Evolutionary conservation across 2,113 vertebrate genomes (phyloP).

Genomic region (Pelusios castaneus): DNA sequence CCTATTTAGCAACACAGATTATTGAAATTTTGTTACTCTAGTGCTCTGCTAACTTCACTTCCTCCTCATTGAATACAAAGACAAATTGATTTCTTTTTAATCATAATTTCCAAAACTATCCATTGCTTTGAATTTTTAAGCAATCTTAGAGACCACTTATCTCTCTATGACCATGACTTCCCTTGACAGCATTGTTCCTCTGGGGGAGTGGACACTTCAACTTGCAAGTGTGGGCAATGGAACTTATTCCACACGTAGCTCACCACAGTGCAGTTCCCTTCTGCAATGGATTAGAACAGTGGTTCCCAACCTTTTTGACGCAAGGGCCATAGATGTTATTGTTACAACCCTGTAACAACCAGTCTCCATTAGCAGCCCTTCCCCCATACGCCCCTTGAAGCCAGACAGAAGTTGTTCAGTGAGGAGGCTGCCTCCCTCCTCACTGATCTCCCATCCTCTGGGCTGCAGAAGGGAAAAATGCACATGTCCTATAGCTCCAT

Average conservation of each 20-base stretch:
- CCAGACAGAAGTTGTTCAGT: too few species aligned
- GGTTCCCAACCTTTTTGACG: too few species aligned
- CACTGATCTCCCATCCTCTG: too few species aligned
- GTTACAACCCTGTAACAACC: too few species aligned
- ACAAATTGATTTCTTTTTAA: neutral
- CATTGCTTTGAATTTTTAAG: slow-evolving; percentile 25
- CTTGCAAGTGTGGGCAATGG: neutral
- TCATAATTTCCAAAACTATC: slow-evolving; percentile 23
- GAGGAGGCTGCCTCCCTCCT: too few species aligned
- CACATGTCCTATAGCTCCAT: too few species aligned
- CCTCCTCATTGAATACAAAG: neutral
- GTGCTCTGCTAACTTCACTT: neutral
- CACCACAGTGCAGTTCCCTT: slow-evolving; percentile 9
- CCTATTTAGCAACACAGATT: neutral
- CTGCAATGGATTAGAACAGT: neutral
- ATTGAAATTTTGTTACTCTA: neutral
- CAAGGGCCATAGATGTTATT: too few species aligned
- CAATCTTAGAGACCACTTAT: neutral
- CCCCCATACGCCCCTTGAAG: too few species aligned
- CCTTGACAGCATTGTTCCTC: slow-evolving; percentile 10
- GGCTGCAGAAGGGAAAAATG: too few species aligned
- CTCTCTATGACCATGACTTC: neutral
- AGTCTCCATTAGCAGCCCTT: too few species aligned
- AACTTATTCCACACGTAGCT: neutral
- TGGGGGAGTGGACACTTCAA: slow-evolving; percentile 2